Conservation (phyloP, 2,888 invertebrate genomes). For the Saturnia pavonia region DNA sequence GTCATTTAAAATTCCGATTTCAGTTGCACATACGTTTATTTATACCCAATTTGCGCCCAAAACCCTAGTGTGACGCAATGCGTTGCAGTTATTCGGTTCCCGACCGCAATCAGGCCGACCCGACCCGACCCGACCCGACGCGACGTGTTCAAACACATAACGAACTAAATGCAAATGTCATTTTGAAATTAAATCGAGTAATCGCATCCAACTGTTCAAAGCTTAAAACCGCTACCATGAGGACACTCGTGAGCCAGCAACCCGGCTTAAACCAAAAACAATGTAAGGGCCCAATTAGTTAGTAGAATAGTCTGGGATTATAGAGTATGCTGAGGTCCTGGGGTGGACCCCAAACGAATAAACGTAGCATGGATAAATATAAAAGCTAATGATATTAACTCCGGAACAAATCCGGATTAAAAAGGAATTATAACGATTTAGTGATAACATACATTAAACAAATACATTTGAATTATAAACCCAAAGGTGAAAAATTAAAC, state of each 20-base stretch:
- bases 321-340: background rate
- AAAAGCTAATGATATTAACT: background rate
- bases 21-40: background rate
- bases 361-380: background rate
- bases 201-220: background rate
- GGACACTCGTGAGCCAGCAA: background rate
- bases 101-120: constrained; percentile 1
- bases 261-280: background rate
- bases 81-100: background rate
- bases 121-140: no score
- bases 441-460: no score
- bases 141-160: background rate
- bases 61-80: background rate
- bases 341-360: background rate
- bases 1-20: background rate
- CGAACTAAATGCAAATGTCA: constrained; percentile 1
- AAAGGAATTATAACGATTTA: no score
- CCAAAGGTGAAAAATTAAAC: no score
- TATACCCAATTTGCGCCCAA: background rate
- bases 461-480: no score
- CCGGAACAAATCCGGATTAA: background rate
- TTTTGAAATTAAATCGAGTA: background rate
- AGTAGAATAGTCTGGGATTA: background rate
- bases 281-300: background rate
- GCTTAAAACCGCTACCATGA: background rate